These are phyloP conservation scores for Gallinago stenura DNA, from an alignment of 2,797 vertebrate species.

Conservation along the genomic window DNA sequence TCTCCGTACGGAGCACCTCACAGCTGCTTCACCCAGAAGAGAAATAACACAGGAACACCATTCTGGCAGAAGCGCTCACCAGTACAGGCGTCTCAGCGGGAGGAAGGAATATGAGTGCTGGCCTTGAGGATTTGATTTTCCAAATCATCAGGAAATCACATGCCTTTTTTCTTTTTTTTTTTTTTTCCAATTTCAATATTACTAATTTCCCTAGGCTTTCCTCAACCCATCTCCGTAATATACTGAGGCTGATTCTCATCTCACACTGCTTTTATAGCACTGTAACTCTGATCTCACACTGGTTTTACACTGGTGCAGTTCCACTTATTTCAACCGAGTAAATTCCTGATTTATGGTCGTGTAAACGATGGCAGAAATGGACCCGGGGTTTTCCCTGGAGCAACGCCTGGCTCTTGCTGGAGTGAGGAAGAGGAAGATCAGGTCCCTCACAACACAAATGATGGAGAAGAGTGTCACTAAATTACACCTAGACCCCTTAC, in stretches of 20 bases:
- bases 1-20: neutral
- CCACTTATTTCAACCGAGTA: constrained; percentile 55
- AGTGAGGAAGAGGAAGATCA: neutral
- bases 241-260: neutral
- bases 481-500: neutral
- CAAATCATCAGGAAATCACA: constrained; percentile 44
- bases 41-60: neutral
- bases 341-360: constrained; percentile 48
- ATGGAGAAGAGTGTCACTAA: neutral
- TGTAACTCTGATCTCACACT: constrained; percentile 66
- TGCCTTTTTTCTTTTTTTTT: neutral
- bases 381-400: neutral
- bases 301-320: constrained; percentile 51
- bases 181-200: neutral
- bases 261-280: constrained; percentile 66
- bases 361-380: neutral
- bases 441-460: neutral
- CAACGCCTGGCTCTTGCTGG: accelerated
- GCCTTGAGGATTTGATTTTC: constrained; percentile 42
- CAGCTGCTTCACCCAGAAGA: neutral
- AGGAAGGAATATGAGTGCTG: neutral
- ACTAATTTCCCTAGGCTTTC: constrained; percentile 32
- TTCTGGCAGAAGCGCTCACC: neutral
- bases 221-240: neutral
- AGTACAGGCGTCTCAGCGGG: neutral